Base-by-base conservation (phyloP, 1,140 invertebrate genomes). In the Ceratoteleas bidentatus region DNA sequence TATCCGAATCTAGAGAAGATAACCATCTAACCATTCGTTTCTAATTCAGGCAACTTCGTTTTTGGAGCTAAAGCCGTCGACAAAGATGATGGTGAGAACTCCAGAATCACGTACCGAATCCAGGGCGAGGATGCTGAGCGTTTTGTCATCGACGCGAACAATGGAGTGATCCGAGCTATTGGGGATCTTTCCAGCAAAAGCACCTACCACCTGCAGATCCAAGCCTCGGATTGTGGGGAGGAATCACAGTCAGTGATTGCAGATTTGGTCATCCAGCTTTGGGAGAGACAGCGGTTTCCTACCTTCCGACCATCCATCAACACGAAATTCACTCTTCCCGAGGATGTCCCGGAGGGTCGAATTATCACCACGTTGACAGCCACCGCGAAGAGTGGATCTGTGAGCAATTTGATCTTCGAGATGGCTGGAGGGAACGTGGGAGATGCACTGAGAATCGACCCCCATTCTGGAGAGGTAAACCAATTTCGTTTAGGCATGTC, bases 351-450 rank as follows among this genome's bases (percentile, higher is more conserved):
- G 2, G 94, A 95, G 84, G 95, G 95, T 0, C 94, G 94, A 84
- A 86, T 95, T 32, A 94, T 98, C 33, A 95, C 95, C 6, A 94
- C 93, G 84, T 87, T 96, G 10, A 93, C 91, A 73, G 96, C 95
- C 0, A 95, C 95, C 0, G 95, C 96, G 0, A 97, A 97, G 85
- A 93, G 93, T 58, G 95, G 94, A 0, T 89, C 94, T 4, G 90
- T 91, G 8, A 95, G 94, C 2, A 93, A 93, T 69, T 91, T 97
- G 14, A 93, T 94, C 50, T 99, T 96, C 88, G 94, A 94, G 13
- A 96, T 99, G 81, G 97, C 96, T 13, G 98, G 97, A 7, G 98
- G 98, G 4, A 98, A 99, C 88, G 93, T 97, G 9, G 96, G 96
- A 0, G 94, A 97, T 73, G 96, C 96, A 4, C 94, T 99, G 43